Evolutionary conservation across 2,888 invertebrate species (phyloP).

Genomic region (Troides helena): DNA sequence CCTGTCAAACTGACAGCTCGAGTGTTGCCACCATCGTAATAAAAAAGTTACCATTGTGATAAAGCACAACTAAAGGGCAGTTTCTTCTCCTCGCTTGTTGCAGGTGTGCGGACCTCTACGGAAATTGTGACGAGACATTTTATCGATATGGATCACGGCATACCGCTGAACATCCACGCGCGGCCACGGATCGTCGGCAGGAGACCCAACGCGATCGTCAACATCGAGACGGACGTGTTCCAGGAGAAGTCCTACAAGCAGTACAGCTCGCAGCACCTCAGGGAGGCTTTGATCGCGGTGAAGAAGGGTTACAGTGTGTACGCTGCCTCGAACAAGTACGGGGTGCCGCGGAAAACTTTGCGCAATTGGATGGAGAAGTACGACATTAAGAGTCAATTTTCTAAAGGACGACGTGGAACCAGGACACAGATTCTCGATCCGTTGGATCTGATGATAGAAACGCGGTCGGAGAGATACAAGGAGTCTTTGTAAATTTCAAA

Average conservation of each 20-base stretch:
- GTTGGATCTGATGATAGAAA: constrained; percentile 60
- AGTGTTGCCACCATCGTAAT: constrained; percentile 35
- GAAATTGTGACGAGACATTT: constrained; percentile 75
- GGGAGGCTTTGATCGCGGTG: constrained; percentile 74
- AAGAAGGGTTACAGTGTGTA: constrained; percentile 79
- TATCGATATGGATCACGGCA: constrained; percentile 72
- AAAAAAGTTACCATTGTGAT: constrained; percentile 31
- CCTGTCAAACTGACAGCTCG: constrained; percentile 43
- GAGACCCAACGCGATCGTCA: constrained; percentile 68
- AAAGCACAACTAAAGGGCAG: constrained; percentile 53
- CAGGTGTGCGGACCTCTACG: constrained; percentile 74
- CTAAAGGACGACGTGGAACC: constrained; percentile 70
- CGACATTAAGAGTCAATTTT: constrained; percentile 78
- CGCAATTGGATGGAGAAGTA: constrained; percentile 81
- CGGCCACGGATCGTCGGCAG: constrained; percentile 68
- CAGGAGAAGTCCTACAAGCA: constrained; percentile 77
- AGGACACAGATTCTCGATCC: constrained; percentile 65
- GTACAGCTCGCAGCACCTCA: constrained; percentile 73
- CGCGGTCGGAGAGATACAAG: constrained; percentile 57
- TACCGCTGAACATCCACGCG: constrained; percentile 70
- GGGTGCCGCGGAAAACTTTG: constrained; percentile 77
- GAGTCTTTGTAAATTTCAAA: constrained; percentile 39
- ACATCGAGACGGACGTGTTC: constrained; percentile 73
- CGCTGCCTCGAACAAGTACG: constrained; percentile 78
- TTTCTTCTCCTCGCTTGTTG: constrained; percentile 74